Evolutionary conservation across 2,797 vertebrate genomes (phyloP), one percentile per base, ranked within the genome.

Genomic region (Poeciliopsis gracilis): DNA sequence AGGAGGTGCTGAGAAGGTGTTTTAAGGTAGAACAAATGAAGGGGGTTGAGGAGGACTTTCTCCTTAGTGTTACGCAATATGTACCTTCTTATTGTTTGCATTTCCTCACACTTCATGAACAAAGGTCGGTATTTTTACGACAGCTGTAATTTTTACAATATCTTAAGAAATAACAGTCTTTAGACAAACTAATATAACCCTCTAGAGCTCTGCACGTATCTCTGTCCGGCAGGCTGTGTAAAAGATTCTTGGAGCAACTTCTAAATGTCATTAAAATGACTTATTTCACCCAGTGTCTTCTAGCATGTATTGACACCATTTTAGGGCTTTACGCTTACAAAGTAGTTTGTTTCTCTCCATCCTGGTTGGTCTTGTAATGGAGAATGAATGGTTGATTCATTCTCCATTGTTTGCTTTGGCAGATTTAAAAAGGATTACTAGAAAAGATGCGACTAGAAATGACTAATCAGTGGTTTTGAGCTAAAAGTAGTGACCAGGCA

Each of bases 111-210:
- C 72, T 77, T 63, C 46, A 13, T 78, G 92, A 85, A 83, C 88
- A 91, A 78, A 90, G 89, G 87, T 89, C 79, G 47, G 80, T 75
- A 78, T 73, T 57, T 89, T 89, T 88, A 91, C 86, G 76, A 71
- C 36, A 1, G 45, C 53, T 81, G 66, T 90, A 87, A 88, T 70
- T 80, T 82, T 83, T 73, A 78, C 59, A 55, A 49, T 10, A 1
- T 51, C 67, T 77, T 75, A 7, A 73, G 72, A 23, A 51, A 59
- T 83, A 80, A 83, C 75, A 73, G 77, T 72, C 77, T 77, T 75
- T 53, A 49, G 38, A 28, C 72, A 69, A 79, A 73, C 55, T 73
- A 77, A 59, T n/a, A 45, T 16, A 77, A 75, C 82, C 46, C 33
- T 80, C 51, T 47, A 57, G 38, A 70, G 51, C 57, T 49, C 73